Evolutionary conservation across 2,113 vertebrate species (phyloP), one percentile per base, ranked within the genome.

Genomic region (Theristicus caerulescens): DNA sequence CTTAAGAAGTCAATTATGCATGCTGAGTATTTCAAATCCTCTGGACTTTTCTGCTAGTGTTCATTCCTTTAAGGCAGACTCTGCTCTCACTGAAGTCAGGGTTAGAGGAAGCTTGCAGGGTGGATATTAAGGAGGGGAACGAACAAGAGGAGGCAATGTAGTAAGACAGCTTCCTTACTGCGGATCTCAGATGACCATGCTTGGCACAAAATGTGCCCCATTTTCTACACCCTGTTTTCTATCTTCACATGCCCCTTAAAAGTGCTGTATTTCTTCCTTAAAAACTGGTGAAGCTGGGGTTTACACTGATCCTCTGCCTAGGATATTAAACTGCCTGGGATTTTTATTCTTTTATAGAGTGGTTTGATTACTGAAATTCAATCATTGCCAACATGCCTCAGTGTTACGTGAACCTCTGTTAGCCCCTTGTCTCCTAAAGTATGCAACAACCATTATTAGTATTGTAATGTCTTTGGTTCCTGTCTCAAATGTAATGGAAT

Each of bases 321-420:
- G 20, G 14, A 57, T 92, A 78, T 93, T 91, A 78, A 90, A 40
- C 40, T 64, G 32, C n/a, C 36, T 72, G 46, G 18, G 21, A 29
- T 47, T 92, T 92, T 95, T 80, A 36, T 85, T 89, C 93, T 80
- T 86, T 21, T 77, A 25, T 66, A 36, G 42, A 70, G 40, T 52
- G 44, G 42, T 71, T 90, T 96, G 62, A 77, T 88, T 94, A 74
- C 90, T 64, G 69, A 94, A 95, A 88, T 82, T 86, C 67, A 55
- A 32, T 93, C 88, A 59, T 10, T 90, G 67, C 84, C 92, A 88
- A 78, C 90, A 92, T 2, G 9, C 40, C 49, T 82, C 51, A 34
- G 36, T 72, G 55, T 86, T 86, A 90, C 2, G 3, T 47, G 76
- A 93, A 81, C 55, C 40, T 93, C 71, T 88, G 59, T 79, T 88